These are phyloP conservation scores for Sebastes steindachneri DNA, from an alignment of 2,797 vertebrate species.

Conservation along the genomic window DNA sequence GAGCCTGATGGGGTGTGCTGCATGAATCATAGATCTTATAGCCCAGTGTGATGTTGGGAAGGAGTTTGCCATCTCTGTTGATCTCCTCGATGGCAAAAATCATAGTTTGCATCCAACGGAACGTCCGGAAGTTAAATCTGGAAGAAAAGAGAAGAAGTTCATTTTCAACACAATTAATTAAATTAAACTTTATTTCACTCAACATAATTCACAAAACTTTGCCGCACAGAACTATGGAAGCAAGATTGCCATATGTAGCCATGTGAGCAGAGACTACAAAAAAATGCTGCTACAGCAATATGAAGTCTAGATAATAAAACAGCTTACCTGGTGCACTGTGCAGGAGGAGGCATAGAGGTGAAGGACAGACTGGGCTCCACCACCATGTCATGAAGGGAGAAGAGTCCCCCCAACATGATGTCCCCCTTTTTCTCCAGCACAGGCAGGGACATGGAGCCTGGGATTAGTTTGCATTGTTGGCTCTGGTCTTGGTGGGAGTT, in stretches of 20 bases:
- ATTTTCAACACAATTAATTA: not conserved
- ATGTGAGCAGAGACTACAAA: not conserved
- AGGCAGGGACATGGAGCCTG: slow-evolving; percentile 62
- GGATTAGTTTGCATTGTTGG: slow-evolving; percentile 65
- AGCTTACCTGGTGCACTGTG: slow-evolving; percentile 79
- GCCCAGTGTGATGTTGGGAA: slow-evolving; percentile 82
- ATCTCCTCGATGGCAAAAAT: slow-evolving; percentile 86
- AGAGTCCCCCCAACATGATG: slow-evolving; percentile 82
- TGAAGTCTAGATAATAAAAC: not conserved
- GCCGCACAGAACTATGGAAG: not conserved
- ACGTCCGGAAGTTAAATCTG: slow-evolving; percentile 86
- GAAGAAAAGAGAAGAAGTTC: not conserved
- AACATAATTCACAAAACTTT: not conserved
- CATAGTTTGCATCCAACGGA: slow-evolving; percentile 89
- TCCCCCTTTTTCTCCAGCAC: slow-evolving; percentile 78
- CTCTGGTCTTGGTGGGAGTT: slow-evolving; percentile 49
- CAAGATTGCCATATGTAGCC: not conserved
- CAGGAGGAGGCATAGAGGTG: slow-evolving; percentile 63
- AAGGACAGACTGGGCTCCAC: slow-evolving; percentile 72
- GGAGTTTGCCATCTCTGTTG: slow-evolving; percentile 76
- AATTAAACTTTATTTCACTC: not conserved
- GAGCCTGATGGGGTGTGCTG: slow-evolving; percentile 80
- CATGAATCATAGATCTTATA: slow-evolving; percentile 87
- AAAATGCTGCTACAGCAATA: not conserved
- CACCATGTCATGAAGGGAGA: slow-evolving; percentile 84